Conservation (phyloP, 2,797 vertebrate genomes). For the Sylvia borin region DNA sequence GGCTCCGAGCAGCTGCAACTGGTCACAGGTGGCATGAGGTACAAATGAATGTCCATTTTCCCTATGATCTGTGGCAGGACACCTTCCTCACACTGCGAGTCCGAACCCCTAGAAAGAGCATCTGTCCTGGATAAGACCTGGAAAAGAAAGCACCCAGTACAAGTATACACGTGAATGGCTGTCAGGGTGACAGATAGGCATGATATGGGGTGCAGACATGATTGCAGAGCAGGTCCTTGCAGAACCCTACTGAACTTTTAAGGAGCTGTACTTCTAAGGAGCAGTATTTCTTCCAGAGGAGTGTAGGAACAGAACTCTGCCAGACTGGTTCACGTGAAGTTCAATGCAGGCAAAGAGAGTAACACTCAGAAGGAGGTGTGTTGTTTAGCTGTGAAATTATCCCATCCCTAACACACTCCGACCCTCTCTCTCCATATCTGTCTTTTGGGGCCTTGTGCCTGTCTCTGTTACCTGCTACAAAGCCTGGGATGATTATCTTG, state of each 20-base stretch:
- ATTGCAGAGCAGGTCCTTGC: neutral
- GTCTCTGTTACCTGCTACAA: neutral
- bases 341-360: neutral
- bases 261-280: neutral
- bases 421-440: neutral
- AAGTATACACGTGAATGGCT: fast-evolving
- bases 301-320: neutral
- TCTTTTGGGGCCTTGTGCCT: neutral
- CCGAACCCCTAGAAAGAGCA: neutral
- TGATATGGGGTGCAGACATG: neutral
- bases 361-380: neutral
- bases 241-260: neutral
- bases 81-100: neutral
- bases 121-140: neutral
- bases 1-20: neutral
- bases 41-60: neutral
- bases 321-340: neutral
- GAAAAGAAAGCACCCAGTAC: neutral
- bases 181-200: neutral
- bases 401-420: fast-evolving
- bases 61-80: fast-evolving
- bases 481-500: neutral
- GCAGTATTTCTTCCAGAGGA: neutral
- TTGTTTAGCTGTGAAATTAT: neutral
- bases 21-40: neutral